Evolutionary conservation across 2,113 vertebrate species (phyloP).

Genomic region (Merops nubicus): DNA sequence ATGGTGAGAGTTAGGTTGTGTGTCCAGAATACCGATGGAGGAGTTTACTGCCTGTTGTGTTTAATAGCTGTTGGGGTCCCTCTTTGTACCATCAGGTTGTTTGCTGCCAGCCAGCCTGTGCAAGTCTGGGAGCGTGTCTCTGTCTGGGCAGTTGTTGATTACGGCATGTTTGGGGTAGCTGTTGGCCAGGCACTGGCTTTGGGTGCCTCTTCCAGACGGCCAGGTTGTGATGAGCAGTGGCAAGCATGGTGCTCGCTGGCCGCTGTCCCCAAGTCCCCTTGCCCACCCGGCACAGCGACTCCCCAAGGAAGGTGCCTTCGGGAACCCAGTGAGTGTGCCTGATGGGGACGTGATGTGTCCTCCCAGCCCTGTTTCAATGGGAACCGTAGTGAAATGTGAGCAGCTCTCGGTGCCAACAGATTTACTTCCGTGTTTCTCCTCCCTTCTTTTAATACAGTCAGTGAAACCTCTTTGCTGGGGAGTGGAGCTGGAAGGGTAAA

Average conservation of each 20-base stretch:
- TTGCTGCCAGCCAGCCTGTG: background rate
- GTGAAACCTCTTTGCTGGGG: background rate
- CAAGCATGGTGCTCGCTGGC: fast-evolving
- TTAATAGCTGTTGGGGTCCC: background rate
- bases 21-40: conserved; percentile 50
- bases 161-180: fast-evolving
- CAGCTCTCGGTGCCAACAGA: background rate
- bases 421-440: background rate
- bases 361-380: fast-evolving
- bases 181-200: fast-evolving
- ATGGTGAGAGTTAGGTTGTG: background rate
- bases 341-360: background rate
- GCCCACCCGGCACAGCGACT: background rate
- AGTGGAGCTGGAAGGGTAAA: background rate
- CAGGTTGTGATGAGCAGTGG: fast-evolving
- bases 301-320: background rate
- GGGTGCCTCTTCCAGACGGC: background rate
- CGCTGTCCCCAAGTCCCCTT: fast-evolving
- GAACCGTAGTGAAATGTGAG: background rate
- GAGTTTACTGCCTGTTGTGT: conserved; percentile 36
- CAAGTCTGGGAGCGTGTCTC: background rate
- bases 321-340: background rate
- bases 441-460: background rate
- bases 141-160: background rate
- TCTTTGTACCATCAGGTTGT: background rate